A percentile compares a stretch with the other conserved stretches of the same genome.
phyloP scores from a whole-genome alignment of 2,113 vertebrate species.

The Colistium nudipinnis region DNA sequence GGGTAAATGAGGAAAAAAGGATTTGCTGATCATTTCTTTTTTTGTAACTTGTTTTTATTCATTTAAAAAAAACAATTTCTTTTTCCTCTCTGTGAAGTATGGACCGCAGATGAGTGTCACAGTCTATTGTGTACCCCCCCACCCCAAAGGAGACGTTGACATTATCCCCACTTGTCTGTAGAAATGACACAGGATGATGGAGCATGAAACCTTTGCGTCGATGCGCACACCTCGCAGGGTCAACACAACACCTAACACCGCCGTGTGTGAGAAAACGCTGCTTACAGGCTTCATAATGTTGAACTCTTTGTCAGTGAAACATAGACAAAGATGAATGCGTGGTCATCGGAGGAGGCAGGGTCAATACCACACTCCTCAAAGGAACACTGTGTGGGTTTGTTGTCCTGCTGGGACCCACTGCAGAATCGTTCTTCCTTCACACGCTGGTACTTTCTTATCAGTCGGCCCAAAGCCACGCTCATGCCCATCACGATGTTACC shows the following conservation, averaged over 20 bases:
- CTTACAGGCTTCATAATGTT: conserved; percentile 6
- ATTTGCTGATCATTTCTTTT: conserved; percentile 39
- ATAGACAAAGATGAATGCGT: conserved; percentile 26
- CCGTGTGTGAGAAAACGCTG: conserved; percentile 12
- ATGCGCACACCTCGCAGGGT: background rate
- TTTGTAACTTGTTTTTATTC: background rate
- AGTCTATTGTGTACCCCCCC: background rate
- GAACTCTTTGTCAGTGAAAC: conserved; percentile 33
- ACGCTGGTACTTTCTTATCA: background rate
- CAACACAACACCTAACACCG: conserved; percentile 18
- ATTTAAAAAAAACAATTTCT: no score
- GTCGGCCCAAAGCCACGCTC: background rate
- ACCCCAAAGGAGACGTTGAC: conserved; percentile 22
- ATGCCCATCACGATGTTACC: background rate
- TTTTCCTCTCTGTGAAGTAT: background rate
- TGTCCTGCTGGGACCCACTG: conserved; percentile 18
- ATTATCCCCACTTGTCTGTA: conserved; percentile 20
- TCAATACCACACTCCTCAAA: conserved; percentile 32
- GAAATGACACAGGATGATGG: conserved; percentile 15
- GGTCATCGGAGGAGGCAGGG: conserved; percentile 10
- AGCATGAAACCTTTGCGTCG: background rate
- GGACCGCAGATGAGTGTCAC: background rate
- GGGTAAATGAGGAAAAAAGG: conserved; percentile 46
- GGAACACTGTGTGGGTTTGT: conserved; percentile 34
- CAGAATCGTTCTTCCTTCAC: background rate